These are phyloP conservation scores for Brachyrhaphis roseni DNA, from an alignment of 2,797 vertebrate species.

Conservation along the genomic window DNA sequence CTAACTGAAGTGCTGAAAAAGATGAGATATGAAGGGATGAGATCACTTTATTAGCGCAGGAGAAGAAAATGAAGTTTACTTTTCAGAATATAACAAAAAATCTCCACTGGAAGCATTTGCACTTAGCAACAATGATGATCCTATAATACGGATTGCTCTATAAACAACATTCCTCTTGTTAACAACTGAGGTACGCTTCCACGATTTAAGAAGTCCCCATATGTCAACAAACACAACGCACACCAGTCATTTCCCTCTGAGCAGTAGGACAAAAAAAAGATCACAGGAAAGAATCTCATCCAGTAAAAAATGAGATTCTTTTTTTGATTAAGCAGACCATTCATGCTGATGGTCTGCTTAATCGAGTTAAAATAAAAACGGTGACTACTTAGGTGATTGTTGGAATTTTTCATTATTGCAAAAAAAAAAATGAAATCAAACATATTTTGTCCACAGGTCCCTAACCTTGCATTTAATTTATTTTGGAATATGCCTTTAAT, in stretches of 20 bases:
- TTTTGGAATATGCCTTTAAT: not conserved
- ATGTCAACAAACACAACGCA: slow-evolving; percentile 35
- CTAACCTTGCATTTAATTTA: not conserved
- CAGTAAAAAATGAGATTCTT: too few species aligned
- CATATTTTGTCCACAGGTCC: not conserved
- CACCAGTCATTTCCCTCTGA: slow-evolving; percentile 54
- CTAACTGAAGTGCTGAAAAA: slow-evolving; percentile 48
- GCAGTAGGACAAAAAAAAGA: slow-evolving; percentile 36
- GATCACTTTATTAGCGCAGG: slow-evolving; percentile 53
- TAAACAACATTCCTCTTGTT: slow-evolving; percentile 26
- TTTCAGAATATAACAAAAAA: slow-evolving; percentile 35
- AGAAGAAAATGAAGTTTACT: slow-evolving; percentile 3
- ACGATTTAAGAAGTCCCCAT: not conserved
- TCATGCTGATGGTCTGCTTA: not conserved
- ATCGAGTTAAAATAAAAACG: not conserved
- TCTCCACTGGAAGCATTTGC: slow-evolving; percentile 14
- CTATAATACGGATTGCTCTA: not conserved
- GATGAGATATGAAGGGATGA: slow-evolving; percentile 65
- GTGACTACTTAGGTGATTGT: not conserved
- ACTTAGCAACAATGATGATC: slow-evolving; percentile 21
- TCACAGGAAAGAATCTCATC: not conserved
- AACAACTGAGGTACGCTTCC: slow-evolving; percentile 11
- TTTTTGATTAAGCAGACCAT: too few species aligned
- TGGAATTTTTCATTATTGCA: not conserved
- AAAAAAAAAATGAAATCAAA: not conserved